These are phyloP conservation scores for Goniozus legneri DNA, from an alignment of 1,140 invertebrate species.

Conservation along the genomic window DNA sequence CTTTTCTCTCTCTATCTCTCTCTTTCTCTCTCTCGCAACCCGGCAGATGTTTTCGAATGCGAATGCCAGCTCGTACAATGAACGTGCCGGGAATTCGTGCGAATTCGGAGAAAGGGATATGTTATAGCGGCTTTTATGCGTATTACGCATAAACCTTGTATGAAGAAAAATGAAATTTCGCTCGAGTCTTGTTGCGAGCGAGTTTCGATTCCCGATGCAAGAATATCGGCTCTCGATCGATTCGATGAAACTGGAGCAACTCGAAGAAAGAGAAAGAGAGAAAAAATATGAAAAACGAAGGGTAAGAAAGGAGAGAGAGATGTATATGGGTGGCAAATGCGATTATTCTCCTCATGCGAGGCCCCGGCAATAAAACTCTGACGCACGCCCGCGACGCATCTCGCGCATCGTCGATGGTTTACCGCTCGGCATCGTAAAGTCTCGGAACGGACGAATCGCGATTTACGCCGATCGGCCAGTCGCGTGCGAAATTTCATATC, in stretches of 20 bases:
- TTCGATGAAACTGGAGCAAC: too few relatives aligned
- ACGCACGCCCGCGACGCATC: too few relatives aligned
- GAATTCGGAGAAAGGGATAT: conserved; percentile 21
- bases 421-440: too few relatives aligned
- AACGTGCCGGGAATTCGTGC: conserved; percentile 29
- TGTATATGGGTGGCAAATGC: conserved; percentile 41
- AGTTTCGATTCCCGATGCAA: too few relatives aligned
- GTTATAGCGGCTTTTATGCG: too few relatives aligned
- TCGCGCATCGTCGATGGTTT: too few relatives aligned
- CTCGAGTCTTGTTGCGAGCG: conserved; percentile 8
- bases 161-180: conserved; percentile 6
- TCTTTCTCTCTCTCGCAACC: too few relatives aligned
- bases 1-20: neutral
- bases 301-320: conserved; percentile 1
- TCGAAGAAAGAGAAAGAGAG: conserved; percentile 1
- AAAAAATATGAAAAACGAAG: neutral
- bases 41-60: conserved; percentile 13
- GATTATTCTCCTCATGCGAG: conserved; percentile 46
- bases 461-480: too few relatives aligned
- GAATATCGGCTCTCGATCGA: too few relatives aligned
- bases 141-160: too few relatives aligned
- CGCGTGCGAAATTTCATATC: too few relatives aligned
- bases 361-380: conserved; percentile 40
- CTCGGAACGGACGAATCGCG: too few relatives aligned
- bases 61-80: conserved; percentile 19